Percentiles rank a stretch among this genome's conserved stretches.
Conservation (phyloP, 2,797 vertebrate genomes). For the Pelochelys cantorii region DNA sequence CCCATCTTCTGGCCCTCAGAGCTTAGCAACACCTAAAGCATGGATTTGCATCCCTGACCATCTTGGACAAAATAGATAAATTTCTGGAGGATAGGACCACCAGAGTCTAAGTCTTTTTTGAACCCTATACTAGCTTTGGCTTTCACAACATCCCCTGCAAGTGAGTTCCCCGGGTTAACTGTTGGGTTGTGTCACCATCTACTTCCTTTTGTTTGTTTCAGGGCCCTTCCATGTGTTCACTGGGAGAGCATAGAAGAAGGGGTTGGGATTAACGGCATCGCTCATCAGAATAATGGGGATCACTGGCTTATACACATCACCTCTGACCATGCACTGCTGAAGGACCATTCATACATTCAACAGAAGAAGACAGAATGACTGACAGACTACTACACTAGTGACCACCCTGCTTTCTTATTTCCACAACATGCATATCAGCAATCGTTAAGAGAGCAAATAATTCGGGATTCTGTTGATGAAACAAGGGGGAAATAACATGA, state of each 20-base stretch:
- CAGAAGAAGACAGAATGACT: background rate
- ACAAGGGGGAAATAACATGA: conserved; percentile 14
- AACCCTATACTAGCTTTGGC: background rate
- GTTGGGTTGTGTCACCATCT: background rate
- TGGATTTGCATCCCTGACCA: background rate
- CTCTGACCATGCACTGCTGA: background rate
- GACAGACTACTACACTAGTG: background rate
- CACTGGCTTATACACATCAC: background rate
- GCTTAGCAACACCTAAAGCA: background rate
- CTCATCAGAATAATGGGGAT: background rate
- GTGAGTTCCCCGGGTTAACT: background rate
- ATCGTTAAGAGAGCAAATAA: conserved; percentile 22
- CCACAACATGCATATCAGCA: background rate
- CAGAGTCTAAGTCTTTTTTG: background rate
- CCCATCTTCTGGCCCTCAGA: background rate
- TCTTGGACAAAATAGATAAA: background rate
- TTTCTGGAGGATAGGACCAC: no score
- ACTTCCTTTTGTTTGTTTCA: background rate
- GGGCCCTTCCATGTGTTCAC: background rate
- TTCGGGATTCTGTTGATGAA: conserved; percentile 30
- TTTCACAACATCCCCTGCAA: background rate
- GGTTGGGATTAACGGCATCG: background rate
- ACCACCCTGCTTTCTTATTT: background rate
- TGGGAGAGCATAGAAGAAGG: background rate
- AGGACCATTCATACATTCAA: background rate